Conservation (phyloP, 2,888 invertebrate species). For the Cremastinae sp. region DNA sequence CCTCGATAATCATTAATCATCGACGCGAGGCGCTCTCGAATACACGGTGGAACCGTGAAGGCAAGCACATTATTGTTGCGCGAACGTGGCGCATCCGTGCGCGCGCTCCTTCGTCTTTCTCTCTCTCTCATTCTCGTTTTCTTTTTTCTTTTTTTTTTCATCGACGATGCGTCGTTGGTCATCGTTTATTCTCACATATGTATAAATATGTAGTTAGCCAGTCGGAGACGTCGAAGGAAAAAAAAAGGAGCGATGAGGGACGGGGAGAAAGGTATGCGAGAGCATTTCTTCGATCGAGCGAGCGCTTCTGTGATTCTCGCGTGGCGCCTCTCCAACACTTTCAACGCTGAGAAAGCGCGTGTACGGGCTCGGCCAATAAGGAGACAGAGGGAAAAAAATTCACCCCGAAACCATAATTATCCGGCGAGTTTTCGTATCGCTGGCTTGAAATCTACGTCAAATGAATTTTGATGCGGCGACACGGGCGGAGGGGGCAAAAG, state of each 20-base stretch:
- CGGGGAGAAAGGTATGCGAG: constrained; percentile 23
- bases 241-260: constrained; percentile 2
- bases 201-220: constrained; percentile 26
- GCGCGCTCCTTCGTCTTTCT: constrained; percentile 40
- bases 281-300: constrained; percentile 34
- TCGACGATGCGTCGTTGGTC: constrained; percentile 4
- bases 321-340: constrained; percentile 38
- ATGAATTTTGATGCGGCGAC: constrained; percentile 75
- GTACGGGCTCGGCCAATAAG: not conserved
- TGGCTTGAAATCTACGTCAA: constrained; percentile 73
- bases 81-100: constrained; percentile 57
- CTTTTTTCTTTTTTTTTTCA: constrained; percentile 8
- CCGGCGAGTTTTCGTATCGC: constrained; percentile 46
- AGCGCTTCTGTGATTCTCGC: constrained; percentile 52
- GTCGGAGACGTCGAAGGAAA: constrained; percentile 15
- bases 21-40: constrained; percentile 59
- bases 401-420: constrained; percentile 47
- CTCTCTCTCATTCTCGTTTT: constrained; percentile 34
- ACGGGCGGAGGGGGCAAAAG: not conserved
- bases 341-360: not conserved
- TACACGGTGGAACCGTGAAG: constrained; percentile 29
- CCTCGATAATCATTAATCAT: constrained; percentile 79
- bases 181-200: constrained; percentile 21
- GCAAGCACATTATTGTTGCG: constrained; percentile 55
- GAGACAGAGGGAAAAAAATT: constrained; percentile 1